A percentile compares a stretch with the other conserved stretches of the same genome.
Conservation (phyloP, 2,797 vertebrate genomes). For the Melopsittacus undulatus region DNA sequence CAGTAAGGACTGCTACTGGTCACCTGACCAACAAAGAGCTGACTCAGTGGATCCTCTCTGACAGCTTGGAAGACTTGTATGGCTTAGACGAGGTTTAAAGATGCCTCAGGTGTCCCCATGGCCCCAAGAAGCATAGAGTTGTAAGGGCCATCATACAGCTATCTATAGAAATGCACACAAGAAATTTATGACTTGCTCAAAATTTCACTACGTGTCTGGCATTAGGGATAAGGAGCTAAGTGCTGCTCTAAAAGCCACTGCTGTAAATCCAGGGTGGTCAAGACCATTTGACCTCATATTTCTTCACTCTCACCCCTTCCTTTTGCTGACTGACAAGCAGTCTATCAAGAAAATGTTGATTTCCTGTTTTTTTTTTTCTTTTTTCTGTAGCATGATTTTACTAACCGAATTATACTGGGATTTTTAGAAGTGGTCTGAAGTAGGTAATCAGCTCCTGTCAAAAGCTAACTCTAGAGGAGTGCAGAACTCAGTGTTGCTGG, state of each 20-base stretch:
- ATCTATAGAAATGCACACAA: neutral
- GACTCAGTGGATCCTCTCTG: neutral
- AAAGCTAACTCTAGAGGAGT: neutral
- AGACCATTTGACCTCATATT: constrained; percentile 6
- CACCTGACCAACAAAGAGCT: neutral
- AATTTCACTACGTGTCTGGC: neutral
- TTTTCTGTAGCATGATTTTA: neutral
- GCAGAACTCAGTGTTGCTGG: neutral
- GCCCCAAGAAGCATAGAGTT: neutral
- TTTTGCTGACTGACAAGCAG: neutral
- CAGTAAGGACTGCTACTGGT: neutral
- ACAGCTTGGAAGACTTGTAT: neutral
- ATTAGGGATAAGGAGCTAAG: neutral
- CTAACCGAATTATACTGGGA: neutral
- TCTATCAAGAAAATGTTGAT: neutral
- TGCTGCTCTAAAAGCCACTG: neutral
- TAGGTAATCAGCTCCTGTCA: neutral
- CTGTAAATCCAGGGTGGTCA: neutral
- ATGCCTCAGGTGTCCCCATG: neutral
- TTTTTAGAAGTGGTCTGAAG: neutral
- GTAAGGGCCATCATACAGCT: neutral
- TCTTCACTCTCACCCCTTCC: neutral
- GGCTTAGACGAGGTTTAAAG: neutral
- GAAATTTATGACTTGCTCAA: neutral
- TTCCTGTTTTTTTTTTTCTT: neutral